Evolutionary conservation across 30 jellyfish, hydroid and myxozoan genomes (phyloP).

Genomic region (Hydractinia symbiolongicarpus): DNA sequence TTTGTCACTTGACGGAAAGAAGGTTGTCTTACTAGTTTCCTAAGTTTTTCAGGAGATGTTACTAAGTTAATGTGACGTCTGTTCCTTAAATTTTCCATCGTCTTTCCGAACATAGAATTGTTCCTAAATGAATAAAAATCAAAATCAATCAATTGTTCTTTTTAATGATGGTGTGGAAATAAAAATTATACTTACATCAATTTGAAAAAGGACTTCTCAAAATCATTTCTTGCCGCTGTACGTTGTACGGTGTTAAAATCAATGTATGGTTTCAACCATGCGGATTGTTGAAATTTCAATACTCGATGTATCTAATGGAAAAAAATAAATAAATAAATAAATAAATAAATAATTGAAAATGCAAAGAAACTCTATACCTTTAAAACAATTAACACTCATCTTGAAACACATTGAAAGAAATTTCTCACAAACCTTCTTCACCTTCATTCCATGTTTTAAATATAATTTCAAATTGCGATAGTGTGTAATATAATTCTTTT

Average conservation of each 20-base stretch:
- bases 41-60: neutral
- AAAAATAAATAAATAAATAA: constrained; percentile 17
- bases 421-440: too few relatives aligned
- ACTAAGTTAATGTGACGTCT: neutral
- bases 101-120: neutral
- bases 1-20: neutral
- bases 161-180: too few relatives aligned
- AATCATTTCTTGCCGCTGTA: constrained; percentile 31
- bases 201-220: constrained; percentile 24
- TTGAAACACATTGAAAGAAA: too few relatives aligned
- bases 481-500: too few relatives aligned
- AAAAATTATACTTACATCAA: too few relatives aligned
- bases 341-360: constrained; percentile 21
- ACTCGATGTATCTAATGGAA: constrained; percentile 36
- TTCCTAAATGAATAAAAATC: neutral
- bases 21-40: neutral
- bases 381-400: neutral
- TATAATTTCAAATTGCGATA: too few relatives aligned
- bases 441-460: too few relatives aligned
- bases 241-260: constrained; percentile 49
- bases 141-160: too few relatives aligned
- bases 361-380: too few relatives aligned
- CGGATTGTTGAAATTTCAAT: constrained; percentile 40
- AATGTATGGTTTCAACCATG: constrained; percentile 47
- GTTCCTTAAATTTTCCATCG: neutral